Conservation (phyloP, 2,797 vertebrate genomes). For the Bufotes viridis region DNA sequence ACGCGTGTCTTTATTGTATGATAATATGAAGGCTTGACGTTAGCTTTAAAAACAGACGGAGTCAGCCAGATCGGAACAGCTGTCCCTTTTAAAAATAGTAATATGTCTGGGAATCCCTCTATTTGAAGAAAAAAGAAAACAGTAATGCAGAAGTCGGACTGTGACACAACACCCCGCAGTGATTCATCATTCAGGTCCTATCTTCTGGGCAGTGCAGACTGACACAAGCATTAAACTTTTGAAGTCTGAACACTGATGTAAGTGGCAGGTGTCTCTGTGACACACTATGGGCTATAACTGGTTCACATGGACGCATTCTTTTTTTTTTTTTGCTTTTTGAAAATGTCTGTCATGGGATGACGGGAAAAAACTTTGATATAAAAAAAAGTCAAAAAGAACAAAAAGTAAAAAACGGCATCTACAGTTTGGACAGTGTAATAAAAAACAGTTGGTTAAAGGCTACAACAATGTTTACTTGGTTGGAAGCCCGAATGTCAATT, state of each 20-base stretch:
- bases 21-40: conserved; percentile 62
- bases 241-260: conserved; percentile 57
- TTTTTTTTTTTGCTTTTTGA: conserved; percentile 51
- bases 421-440: background rate
- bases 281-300: conserved; percentile 41
- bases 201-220: conserved; percentile 65
- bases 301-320: conserved; percentile 59
- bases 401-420: background rate
- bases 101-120: conserved; percentile 68
- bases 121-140: conserved; percentile 63
- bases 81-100: conserved; percentile 69
- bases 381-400: background rate
- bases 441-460: background rate
- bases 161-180: conserved; percentile 55
- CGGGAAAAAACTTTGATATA: conserved; percentile 14
- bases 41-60: conserved; percentile 67
- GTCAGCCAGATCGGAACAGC: conserved; percentile 66
- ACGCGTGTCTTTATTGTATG: conserved; percentile 41
- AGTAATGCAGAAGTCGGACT: conserved; percentile 61
- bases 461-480: background rate
- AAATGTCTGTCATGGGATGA: conserved; percentile 45
- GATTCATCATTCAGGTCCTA: conserved; percentile 65
- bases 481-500: background rate
- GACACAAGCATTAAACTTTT: conserved; percentile 66
- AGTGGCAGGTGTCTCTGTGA: conserved; percentile 56